These are phyloP conservation scores for Notechis scutatus DNA, from an alignment of 2,113 vertebrate genomes.

Conservation along the genomic window DNA sequence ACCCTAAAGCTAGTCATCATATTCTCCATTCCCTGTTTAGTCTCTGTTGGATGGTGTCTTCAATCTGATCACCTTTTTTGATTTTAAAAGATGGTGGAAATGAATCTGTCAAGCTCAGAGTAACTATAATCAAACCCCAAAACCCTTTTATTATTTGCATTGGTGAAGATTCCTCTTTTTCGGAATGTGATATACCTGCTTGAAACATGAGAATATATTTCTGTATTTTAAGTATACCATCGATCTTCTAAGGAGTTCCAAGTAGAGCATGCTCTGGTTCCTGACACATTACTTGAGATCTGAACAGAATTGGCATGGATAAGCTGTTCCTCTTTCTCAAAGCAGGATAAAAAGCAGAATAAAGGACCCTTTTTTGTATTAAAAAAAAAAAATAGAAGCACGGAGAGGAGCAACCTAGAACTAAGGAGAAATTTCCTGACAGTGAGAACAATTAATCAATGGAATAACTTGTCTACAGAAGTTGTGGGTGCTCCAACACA, in stretches of 20 bases:
- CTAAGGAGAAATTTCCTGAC: background rate
- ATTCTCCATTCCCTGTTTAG: slow-evolving; percentile 22
- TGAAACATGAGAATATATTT: background rate
- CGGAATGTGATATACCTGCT: background rate
- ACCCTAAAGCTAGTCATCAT: background rate
- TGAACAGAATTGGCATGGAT: background rate
- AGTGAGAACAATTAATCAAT: background rate
- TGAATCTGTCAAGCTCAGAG: background rate
- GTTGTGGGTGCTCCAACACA: background rate
- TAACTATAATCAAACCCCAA: background rate
- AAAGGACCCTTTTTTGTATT: background rate
- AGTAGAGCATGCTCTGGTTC: background rate
- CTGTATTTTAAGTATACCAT: background rate
- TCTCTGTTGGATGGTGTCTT: slow-evolving; percentile 26
- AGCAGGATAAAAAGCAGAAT: slow-evolving; percentile 13
- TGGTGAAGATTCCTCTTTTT: background rate
- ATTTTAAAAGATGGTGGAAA: slow-evolving; percentile 35
- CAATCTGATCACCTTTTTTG: slow-evolving; percentile 34
- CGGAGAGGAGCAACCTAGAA: background rate
- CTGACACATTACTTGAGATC: background rate
- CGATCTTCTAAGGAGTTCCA: background rate
- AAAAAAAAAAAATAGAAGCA: slow-evolving; percentile 16
- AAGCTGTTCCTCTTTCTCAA: background rate
- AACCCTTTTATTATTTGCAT: slow-evolving; percentile 37
- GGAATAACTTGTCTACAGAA: background rate